Conservation (phyloP, 2,888 invertebrate species). For the Eudemis profundana region DNA sequence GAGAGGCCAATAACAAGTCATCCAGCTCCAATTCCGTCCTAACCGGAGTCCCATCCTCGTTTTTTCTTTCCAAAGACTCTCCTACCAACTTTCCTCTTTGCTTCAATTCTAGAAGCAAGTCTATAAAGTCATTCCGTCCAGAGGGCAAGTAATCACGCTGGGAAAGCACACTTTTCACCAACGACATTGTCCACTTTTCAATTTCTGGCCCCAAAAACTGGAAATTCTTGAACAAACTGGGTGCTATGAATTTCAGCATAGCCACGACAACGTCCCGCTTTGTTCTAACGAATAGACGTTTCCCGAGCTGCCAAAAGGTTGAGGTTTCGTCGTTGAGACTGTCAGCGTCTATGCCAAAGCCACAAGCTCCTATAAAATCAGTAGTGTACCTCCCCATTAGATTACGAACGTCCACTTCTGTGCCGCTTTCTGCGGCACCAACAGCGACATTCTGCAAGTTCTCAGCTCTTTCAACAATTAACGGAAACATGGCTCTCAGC, state of each 20-base stretch:
- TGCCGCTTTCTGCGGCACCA: constrained; percentile 45
- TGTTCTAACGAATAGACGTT: constrained; percentile 48
- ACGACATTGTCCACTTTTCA: constrained; percentile 49
- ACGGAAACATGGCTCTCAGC: constrained; percentile 59
- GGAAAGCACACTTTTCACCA: constrained; percentile 51
- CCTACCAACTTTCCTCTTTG: constrained; percentile 55
- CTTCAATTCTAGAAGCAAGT: constrained; percentile 58
- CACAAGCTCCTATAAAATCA: constrained; percentile 58
- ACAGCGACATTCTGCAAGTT: constrained; percentile 52
- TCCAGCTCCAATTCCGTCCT: constrained; percentile 55
- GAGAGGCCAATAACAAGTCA: constrained; percentile 56
- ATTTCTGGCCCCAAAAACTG: constrained; percentile 48
- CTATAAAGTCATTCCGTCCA: constrained; percentile 59
- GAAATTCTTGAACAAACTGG: constrained; percentile 49
- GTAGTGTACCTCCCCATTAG: constrained; percentile 56
- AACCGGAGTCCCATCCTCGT: constrained; percentile 51
- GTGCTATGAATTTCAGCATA: constrained; percentile 44
- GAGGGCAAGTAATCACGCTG: constrained; percentile 54
- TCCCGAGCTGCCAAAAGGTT: constrained; percentile 53
- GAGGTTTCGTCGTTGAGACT: constrained; percentile 56
- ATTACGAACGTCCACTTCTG: constrained; percentile 54
- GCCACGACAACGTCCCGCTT: constrained; percentile 25
- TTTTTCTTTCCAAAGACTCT: constrained; percentile 50
- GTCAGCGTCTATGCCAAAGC: constrained; percentile 57
- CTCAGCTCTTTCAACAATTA: constrained; percentile 53